These are phyloP conservation scores for Botia almorhae DNA, from an alignment of 2,797 vertebrate species.

Conservation along the genomic window DNA sequence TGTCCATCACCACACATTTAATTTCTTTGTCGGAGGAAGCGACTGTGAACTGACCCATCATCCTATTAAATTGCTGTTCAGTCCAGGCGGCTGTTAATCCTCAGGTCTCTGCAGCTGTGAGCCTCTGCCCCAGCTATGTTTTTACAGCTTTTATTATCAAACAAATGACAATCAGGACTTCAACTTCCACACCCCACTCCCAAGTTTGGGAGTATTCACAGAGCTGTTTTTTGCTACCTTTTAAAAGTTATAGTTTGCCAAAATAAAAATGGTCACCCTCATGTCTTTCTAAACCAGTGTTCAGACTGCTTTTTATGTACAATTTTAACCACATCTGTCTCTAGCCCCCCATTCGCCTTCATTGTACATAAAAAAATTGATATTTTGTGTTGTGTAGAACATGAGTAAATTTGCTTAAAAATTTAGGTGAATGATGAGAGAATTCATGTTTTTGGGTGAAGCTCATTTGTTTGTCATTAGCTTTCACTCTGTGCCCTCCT, in stretches of 20 bases:
- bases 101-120: conserved; percentile 63
- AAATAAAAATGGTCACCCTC: background rate
- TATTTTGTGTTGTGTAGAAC: background rate
- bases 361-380: no score
- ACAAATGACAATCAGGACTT: conserved; percentile 59
- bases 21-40: conserved; percentile 49
- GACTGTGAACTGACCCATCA: conserved; percentile 43
- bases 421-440: background rate
- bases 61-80: conserved; percentile 52
- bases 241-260: background rate
- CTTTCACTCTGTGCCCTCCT: background rate
- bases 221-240: background rate
- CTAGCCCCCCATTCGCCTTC: no score
- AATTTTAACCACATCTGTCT: no score
- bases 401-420: conserved; percentile 19
- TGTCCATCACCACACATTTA: conserved; percentile 66
- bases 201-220: background rate
- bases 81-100: conserved; percentile 72
- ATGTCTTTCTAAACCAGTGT: background rate
- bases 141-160: conserved; percentile 62
- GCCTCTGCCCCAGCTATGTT: conserved; percentile 66
- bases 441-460: background rate
- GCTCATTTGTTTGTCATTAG: conserved; percentile 28
- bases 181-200: background rate
- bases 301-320: no score